Conservation (phyloP, 2,113 vertebrate species). For the Ginglymostoma cirratum region DNA sequence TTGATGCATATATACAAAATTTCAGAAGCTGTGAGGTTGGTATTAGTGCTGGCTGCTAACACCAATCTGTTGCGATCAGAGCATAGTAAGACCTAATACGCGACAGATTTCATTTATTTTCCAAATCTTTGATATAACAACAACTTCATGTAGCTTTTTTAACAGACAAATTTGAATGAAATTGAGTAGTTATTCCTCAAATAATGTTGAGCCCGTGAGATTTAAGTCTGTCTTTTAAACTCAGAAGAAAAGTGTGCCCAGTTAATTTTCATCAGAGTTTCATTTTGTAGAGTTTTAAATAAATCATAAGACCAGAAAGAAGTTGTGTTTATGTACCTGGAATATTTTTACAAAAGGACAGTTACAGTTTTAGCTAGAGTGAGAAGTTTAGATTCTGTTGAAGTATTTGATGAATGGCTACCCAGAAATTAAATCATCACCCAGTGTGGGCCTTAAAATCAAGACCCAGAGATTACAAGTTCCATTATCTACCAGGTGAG, state of each 20-base stretch:
- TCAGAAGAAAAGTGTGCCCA: not conserved
- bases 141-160: not conserved
- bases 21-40: not conserved
- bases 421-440: not conserved
- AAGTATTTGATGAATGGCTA: not conserved
- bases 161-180: not conserved
- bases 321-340: not conserved
- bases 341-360: not conserved
- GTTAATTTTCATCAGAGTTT: not conserved
- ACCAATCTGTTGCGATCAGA: no score
- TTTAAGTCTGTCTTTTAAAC: not conserved
- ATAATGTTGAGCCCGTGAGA: not conserved
- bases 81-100: not conserved
- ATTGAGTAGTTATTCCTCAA: not conserved
- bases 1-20: not conserved
- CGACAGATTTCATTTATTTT: not conserved
- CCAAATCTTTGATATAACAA: not conserved
- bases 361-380: not conserved
- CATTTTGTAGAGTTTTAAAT: not conserved
- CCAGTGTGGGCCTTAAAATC: not conserved
- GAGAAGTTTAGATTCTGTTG: not conserved
- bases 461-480: not conserved
- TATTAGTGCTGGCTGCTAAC: no score
- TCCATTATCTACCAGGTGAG: not conserved
- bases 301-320: not conserved